phyloP scores from a whole-genome alignment of 2,888 invertebrate genomes.

The Holacanthella duospinosa region DNA sequence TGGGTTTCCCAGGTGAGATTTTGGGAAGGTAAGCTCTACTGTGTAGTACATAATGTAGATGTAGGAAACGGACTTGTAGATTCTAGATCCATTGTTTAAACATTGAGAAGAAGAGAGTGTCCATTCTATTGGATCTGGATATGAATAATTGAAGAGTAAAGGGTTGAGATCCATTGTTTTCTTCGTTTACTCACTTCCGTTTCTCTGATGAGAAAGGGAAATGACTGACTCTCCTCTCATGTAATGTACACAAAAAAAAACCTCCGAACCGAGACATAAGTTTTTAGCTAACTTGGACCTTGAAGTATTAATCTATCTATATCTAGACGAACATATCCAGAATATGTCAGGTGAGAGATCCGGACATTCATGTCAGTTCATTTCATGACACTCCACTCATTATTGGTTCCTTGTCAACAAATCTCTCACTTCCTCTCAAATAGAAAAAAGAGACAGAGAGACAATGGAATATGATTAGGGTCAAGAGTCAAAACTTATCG shows the following conservation, averaged over 20 bases:
- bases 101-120: background rate
- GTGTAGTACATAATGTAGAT: background rate
- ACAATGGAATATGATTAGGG: background rate
- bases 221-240: background rate
- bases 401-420: constrained; percentile 4
- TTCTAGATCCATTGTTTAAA: background rate
- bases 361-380: background rate
- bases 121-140: background rate
- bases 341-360: constrained; percentile 4
- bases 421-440: background rate
- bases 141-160: background rate
- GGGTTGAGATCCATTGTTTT: constrained; percentile 4
- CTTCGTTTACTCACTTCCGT: background rate
- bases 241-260: background rate
- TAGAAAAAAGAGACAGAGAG: background rate
- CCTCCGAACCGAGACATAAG: background rate
- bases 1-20: background rate
- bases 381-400: background rate
- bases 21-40: background rate
- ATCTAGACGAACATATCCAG: no score
- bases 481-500: no score
- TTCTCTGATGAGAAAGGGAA: constrained; percentile 1
- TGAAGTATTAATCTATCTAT: background rate
- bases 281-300: background rate
- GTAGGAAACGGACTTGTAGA: no score